A percentile compares a stretch with the other conserved stretches of the same genome.
phyloP scores from a whole-genome alignment of 2,797 vertebrate species.

The Pantherophis vulpinus region DNA sequence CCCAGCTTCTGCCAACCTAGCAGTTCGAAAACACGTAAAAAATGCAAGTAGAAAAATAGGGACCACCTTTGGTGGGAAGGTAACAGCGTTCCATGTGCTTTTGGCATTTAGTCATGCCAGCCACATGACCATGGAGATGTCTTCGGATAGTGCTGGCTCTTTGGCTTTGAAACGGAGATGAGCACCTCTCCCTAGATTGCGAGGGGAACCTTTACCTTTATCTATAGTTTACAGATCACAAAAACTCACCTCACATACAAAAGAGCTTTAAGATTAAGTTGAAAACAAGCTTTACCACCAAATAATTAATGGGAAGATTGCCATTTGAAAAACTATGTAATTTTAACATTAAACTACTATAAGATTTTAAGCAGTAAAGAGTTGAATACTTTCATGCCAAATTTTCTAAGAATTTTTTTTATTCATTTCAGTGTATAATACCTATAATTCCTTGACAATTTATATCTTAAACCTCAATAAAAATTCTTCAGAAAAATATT shows the following conservation, averaged over 20 bases:
- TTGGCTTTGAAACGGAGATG: too few relatives aligned
- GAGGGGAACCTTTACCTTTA: too few relatives aligned
- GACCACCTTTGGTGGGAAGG: too few relatives aligned
- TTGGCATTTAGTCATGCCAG: too few relatives aligned
- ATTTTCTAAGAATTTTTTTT: neutral
- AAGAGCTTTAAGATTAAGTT: neutral
- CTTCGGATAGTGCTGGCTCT: too few relatives aligned
- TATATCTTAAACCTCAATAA: neutral
- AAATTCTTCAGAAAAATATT: neutral
- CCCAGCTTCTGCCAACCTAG: too few relatives aligned
- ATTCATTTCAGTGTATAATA: neutral
- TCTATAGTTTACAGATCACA: neutral
- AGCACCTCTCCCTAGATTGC: too few relatives aligned
- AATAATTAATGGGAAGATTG: neutral
- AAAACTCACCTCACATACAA: neutral
- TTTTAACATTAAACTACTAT: neutral
- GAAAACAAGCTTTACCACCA: neutral
- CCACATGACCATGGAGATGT: too few relatives aligned
- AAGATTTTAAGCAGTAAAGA: neutral
- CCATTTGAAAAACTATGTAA: neutral
- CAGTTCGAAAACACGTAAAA: too few relatives aligned
- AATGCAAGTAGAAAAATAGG: too few relatives aligned
- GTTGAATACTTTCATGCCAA: neutral
- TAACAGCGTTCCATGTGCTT: too few relatives aligned
- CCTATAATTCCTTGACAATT: neutral